Conservation (phyloP, 2,888 invertebrate species). For the Apamea anceps region DNA sequence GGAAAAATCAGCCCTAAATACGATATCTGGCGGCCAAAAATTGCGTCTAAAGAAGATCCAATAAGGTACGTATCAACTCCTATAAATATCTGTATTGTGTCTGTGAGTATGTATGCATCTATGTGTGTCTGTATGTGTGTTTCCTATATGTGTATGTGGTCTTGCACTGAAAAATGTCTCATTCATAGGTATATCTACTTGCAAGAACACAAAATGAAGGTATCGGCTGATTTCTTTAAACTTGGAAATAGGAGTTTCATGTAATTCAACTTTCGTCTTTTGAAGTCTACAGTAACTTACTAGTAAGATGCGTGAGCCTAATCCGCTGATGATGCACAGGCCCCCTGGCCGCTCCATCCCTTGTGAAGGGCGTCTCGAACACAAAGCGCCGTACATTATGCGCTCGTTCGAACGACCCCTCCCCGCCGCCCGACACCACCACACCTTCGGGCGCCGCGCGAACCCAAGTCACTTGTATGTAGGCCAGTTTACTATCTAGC, state of each 20-base stretch:
- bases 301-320: slow-evolving; percentile 96
- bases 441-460: slow-evolving; percentile 97
- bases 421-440: slow-evolving; percentile 89
- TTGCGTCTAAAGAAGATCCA: neutral
- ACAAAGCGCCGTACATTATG: slow-evolving; percentile 97
- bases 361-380: slow-evolving; percentile 98
- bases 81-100: neutral
- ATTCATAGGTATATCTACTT: neutral
- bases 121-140: no score
- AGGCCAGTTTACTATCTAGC: slow-evolving; percentile 95
- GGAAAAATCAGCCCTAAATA: no score
- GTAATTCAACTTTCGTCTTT: neutral
- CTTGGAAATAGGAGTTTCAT: neutral
- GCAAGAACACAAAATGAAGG: neutral
- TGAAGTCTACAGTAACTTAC: slow-evolving; percentile 84
- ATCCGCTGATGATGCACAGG: slow-evolving; percentile 97
- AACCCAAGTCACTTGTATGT: slow-evolving; percentile 99
- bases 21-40: neutral
- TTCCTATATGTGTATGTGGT: no score
- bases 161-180: neutral
- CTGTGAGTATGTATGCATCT: no score
- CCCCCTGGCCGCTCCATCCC: slow-evolving; percentile 94
- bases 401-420: slow-evolving; percentile 96
- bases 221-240: neutral
- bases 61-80: neutral